These are phyloP conservation scores for Sylvicola cinctus DNA, from an alignment of 2,888 invertebrate genomes.

Conservation along the genomic window DNA sequence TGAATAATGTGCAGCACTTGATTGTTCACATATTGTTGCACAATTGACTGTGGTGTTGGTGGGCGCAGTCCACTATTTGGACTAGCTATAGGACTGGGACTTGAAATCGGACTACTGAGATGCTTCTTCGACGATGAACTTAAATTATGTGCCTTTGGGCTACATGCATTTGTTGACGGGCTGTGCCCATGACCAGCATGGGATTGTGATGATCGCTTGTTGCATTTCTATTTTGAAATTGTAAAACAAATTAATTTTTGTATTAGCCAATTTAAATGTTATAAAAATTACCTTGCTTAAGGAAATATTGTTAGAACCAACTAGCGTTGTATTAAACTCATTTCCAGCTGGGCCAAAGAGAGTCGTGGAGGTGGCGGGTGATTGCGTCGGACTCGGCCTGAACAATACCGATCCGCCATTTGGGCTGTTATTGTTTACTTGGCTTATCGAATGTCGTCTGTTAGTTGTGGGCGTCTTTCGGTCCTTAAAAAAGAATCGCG, in stretches of 20 bases:
- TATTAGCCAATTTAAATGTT: constrained; percentile 1
- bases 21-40: constrained; percentile 16
- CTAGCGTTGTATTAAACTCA: constrained; percentile 27
- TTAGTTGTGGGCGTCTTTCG: constrained; percentile 28
- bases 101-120: constrained; percentile 22
- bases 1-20: constrained; percentile 13
- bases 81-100: constrained; percentile 25
- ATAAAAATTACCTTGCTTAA: constrained; percentile 20
- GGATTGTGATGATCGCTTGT: no score
- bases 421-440: constrained; percentile 26
- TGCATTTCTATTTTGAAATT: no score
- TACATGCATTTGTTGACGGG: constrained; percentile 23
- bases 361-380: constrained; percentile 23
- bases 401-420: constrained; percentile 26
- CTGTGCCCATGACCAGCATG: constrained; percentile 21
- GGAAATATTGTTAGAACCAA: constrained; percentile 27
- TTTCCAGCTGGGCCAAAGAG: constrained; percentile 25
- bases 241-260: no score
- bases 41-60: constrained; percentile 22
- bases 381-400: constrained; percentile 27
- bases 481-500: constrained; percentile 14
- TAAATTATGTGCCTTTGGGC: background rate
- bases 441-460: constrained; percentile 26
- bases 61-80: constrained; percentile 22
- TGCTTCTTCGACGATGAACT: no score